Conservation (phyloP, 2,113 vertebrate genomes). For the Onychostruthus taczanowskii region DNA sequence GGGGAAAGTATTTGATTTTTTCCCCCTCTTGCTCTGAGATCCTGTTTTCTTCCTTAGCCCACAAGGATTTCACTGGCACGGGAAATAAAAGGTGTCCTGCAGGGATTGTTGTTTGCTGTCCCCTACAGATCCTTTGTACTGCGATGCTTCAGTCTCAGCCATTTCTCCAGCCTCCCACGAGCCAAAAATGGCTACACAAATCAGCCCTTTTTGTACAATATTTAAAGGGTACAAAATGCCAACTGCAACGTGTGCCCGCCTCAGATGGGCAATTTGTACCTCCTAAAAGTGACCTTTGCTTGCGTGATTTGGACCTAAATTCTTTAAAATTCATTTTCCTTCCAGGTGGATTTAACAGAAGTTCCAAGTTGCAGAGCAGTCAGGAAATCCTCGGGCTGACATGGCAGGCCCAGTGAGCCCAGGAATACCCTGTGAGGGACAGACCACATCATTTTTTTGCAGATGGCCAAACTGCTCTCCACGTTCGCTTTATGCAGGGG, state of each 20-base stretch:
- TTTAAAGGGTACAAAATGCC: neutral
- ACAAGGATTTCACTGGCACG: neutral
- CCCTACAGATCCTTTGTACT: rapidly evolving
- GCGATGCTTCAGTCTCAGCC: neutral
- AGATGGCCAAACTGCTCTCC: neutral
- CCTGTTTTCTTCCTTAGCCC: neutral
- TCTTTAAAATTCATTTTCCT: neutral
- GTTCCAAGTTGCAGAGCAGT: neutral
- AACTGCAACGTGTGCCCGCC: rapidly evolving
- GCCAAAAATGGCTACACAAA: neutral
- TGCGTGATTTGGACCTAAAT: neutral
- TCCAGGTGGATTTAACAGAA: neutral
- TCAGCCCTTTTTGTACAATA: neutral
- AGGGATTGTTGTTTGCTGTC: neutral
- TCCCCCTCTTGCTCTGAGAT: neutral
- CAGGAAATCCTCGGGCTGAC: neutral
- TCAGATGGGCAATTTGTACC: neutral
- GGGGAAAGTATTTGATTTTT: neutral
- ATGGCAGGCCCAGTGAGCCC: rapidly evolving
- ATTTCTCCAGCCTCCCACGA: rapidly evolving
- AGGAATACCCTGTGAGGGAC: neutral
- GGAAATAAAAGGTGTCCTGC: neutral
- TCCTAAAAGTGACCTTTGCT: neutral
- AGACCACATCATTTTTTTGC: neutral
- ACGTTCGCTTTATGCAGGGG: rapidly evolving